Evolutionary conservation across 2,113 vertebrate species (phyloP), one percentile per base, ranked within the genome.

Genomic region (Corvus moneduloides): DNA sequence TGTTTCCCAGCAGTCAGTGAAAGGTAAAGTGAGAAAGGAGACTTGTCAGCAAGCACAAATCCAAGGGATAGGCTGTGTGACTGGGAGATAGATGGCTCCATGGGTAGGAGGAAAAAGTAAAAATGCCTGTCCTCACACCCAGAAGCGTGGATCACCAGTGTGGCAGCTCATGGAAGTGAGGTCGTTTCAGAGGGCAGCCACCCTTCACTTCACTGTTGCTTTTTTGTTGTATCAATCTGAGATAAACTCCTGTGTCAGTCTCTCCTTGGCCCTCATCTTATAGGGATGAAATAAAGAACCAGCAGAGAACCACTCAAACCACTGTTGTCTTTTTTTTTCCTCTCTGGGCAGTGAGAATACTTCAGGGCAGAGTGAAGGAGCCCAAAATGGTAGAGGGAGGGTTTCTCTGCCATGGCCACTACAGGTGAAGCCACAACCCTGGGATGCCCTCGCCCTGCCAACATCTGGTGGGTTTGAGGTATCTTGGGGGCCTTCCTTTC

Each of bases 21-120:
- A 89, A 95, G 93, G 76, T 96, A 85, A 68, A 68, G 63, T 74
- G 52, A 91, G 88, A 69, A 71, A 80, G 43, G 64, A 67, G 26
- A 68, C 20, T 61, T 59, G 63, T 74, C 46, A 32, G 68, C 68
- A 59, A 84, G 71, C 88, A 81, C 33, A 39, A 52, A 30, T 62
- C 77, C 90, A 67, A 73, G 68, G 61, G 59, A 48, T 51, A 2
- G 1, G 23, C 82, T 51, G 20, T 51, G 33, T 35, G 32, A 66
- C 82, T 30, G 26, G 20, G 37, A 78, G 22, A n/a, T 17, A 75
- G 41, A n/a, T 33, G 26, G 39, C 21, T 88, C 28, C 35, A 30
- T 2, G 37, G 15, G 16, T 58, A 44, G 32, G 37, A 62, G 55
- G 30, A 68, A 51, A 55, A 69, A 10, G n/a, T 51, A 19, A 58